A percentile compares a stretch with the other conserved stretches of the same genome.
phyloP scores from a whole-genome alignment of 2,797 vertebrate genomes.

The Molothrus ater region DNA sequence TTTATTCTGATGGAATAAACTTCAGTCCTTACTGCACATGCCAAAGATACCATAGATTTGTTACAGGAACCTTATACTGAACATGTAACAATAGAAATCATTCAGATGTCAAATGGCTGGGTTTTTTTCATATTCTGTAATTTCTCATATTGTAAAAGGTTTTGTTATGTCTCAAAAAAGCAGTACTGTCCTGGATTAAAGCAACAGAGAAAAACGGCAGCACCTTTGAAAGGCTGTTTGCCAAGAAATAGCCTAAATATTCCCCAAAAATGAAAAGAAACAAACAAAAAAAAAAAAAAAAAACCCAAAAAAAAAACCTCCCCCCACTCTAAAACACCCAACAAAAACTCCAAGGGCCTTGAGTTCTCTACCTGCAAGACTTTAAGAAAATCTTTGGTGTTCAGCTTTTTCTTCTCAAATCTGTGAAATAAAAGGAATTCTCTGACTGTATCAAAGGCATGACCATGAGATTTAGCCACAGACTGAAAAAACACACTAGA shows the following conservation, averaged over 20 bases:
- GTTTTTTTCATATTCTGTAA: not conserved
- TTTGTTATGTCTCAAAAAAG: not conserved
- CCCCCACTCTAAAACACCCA: not conserved
- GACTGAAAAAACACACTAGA: not conserved
- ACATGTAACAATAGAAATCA: not conserved
- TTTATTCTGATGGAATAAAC: not conserved
- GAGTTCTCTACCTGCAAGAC: not conserved
- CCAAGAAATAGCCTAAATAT: not conserved
- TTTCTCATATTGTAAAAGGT: not conserved
- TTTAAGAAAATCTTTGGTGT: not conserved
- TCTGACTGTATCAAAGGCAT: not conserved
- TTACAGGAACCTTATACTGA: not conserved
- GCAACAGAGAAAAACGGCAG: not conserved
- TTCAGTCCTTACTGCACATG: not conserved
- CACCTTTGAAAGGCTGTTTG: not conserved
- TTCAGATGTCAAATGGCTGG: not conserved
- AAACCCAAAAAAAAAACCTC: not conserved
- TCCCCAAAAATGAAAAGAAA: not conserved
- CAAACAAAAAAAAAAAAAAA: no score
- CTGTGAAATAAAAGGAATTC: not conserved
- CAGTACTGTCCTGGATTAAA: not conserved
- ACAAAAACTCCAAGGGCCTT: accelerated
- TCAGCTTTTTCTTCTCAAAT: not conserved
- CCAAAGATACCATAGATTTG: not conserved
- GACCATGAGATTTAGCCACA: not conserved